phyloP scores from a whole-genome alignment of 2,113 vertebrate genomes.

The Caloenas nicobarica region DNA sequence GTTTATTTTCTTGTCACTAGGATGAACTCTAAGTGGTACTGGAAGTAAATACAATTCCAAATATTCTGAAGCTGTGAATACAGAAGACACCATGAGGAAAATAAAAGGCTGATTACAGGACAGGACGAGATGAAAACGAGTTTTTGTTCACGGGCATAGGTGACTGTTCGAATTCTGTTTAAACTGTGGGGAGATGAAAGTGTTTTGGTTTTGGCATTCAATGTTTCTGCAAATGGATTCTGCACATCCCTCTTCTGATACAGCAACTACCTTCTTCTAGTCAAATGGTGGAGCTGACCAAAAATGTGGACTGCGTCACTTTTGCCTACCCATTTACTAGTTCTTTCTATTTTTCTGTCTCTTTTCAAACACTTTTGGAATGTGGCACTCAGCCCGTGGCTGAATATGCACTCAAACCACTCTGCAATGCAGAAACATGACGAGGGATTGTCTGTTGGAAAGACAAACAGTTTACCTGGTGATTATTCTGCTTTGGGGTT shows the following conservation, averaged over 20 bases:
- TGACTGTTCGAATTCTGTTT: not conserved
- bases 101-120: constrained; percentile 24
- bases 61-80: constrained; percentile 48
- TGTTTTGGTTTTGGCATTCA: not conserved
- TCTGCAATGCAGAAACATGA: constrained; percentile 54
- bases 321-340: not conserved
- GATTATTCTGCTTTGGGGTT: constrained; percentile 1
- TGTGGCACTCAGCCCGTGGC: constrained; percentile 28
- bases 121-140: not conserved
- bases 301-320: not conserved
- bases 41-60: not conserved
- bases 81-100: constrained; percentile 43
- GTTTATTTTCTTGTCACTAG: constrained; percentile 61
- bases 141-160: not conserved
- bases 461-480: constrained; percentile 31
- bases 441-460: constrained; percentile 23
- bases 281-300: not conserved
- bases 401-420: constrained; percentile 51
- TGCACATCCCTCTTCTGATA: not conserved
- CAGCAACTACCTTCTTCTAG: not conserved
- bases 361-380: constrained; percentile 28
- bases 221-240: not conserved
- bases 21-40: constrained; percentile 75
- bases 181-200: not conserved
- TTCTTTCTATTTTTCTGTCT: constrained; percentile 29